Evolutionary conservation across 2,113 vertebrate species (phyloP).

Genomic region (Passer domesticus): DNA sequence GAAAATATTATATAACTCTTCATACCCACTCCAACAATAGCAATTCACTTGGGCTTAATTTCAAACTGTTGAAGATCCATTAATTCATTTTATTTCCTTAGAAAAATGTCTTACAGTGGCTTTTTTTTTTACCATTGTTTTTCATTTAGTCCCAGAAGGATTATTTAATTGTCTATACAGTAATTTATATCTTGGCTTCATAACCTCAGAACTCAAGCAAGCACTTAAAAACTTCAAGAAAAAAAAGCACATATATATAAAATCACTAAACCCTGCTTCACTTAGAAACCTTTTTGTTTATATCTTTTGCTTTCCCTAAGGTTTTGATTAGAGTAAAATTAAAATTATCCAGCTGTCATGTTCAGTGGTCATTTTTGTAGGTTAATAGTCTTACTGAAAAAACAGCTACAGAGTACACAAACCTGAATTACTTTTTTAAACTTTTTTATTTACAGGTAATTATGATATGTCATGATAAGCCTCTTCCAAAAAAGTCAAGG

Average conservation of each 20-base stretch:
- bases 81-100: slow-evolving; percentile 18
- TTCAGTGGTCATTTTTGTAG: background rate
- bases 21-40: background rate
- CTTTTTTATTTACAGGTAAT: background rate
- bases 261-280: background rate
- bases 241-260: background rate
- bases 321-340: slow-evolving; percentile 1
- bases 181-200: slow-evolving; percentile 9
- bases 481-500: background rate
- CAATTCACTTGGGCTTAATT: slow-evolving; percentile 32
- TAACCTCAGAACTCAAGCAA: background rate
- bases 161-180: slow-evolving; percentile 20
- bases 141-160: background rate
- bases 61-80: background rate
- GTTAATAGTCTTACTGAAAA: background rate
- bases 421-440: background rate
- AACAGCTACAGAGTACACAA: background rate
- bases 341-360: background rate
- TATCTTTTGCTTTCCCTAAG: background rate
- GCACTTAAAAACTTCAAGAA: background rate
- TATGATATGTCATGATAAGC: background rate
- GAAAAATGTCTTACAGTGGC: background rate
- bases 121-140: background rate
- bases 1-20: background rate
- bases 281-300: background rate